phyloP scores from a whole-genome alignment of 2,888 invertebrate genomes.

The Troides helena region DNA sequence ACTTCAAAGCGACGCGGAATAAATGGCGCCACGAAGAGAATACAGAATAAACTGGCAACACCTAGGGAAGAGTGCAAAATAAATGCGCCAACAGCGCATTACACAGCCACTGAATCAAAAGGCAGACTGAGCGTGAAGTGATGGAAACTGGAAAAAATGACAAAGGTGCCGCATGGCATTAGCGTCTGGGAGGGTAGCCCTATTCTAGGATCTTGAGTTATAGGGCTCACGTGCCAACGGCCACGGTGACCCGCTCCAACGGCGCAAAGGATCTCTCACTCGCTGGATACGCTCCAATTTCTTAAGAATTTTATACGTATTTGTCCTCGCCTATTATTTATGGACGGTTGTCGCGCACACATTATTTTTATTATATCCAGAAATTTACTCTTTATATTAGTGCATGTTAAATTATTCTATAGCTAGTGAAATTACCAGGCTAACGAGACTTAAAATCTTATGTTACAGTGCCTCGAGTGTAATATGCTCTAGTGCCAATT shows the following conservation, averaged over 20 bases:
- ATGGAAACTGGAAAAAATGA: conserved; percentile 77
- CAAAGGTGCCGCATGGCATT: conserved; percentile 54
- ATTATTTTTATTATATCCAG: no score
- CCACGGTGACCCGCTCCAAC: conserved; percentile 20
- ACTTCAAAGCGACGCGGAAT: conserved; percentile 73
- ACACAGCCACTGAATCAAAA: conserved; percentile 79
- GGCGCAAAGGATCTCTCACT: conserved; percentile 2
- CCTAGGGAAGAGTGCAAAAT: conserved; percentile 72
- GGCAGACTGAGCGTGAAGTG: conserved; percentile 76
- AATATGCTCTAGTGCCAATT: no score
- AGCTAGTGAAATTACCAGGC: no score
- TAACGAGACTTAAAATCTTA: no score
- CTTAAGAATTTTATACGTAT: conserved; percentile 16
- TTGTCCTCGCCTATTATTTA: conserved; percentile 18
- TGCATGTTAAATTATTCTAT: no score
- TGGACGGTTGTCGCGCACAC: neutral
- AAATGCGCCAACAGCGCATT: conserved; percentile 75
- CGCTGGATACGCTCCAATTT: conserved; percentile 25
- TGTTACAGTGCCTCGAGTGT: no score
- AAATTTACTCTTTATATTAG: no score
- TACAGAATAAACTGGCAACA: conserved; percentile 68
- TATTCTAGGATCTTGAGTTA: conserved; percentile 66
- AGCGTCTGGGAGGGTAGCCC: conserved; percentile 49
- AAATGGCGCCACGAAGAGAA: conserved; percentile 70
- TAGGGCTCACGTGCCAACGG: conserved; percentile 28